These are phyloP conservation scores for Sebastiscus tertius DNA, from an alignment of 2,797 vertebrate genomes.

Conservation along the genomic window DNA sequence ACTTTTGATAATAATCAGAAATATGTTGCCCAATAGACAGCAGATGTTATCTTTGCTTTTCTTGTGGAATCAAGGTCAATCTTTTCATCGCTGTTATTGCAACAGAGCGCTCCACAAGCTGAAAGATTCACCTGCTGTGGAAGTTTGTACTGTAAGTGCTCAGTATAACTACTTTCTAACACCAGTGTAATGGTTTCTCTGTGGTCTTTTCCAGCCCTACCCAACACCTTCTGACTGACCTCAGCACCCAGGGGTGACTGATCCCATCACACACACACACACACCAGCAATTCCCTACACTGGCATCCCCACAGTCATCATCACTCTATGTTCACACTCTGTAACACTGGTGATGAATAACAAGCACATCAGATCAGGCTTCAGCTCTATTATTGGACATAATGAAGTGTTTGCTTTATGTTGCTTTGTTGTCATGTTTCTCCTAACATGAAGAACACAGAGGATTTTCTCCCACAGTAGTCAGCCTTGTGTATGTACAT, in stretches of 20 bases:
- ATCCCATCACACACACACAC: conserved; percentile 33
- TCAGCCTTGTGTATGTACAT: not conserved
- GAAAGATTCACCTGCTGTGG: not conserved
- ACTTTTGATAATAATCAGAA: not conserved
- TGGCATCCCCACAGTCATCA: not conserved
- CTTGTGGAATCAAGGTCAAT: not conserved
- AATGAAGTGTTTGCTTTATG: conserved; percentile 12
- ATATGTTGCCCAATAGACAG: not conserved
- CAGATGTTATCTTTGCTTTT: not conserved
- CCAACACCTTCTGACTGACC: conserved; percentile 6
- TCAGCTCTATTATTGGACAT: not conserved
- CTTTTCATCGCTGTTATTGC: not conserved
- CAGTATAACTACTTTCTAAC: not conserved
- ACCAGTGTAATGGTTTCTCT: conserved; percentile 12
- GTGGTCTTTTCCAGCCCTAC: not conserved
- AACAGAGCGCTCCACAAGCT: not conserved
- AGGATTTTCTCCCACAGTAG: not conserved
- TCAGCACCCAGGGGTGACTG: conserved; percentile 34
- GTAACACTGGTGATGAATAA: not conserved
- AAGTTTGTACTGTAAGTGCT: not conserved
- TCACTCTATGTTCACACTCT: not conserved
- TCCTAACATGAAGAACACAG: not conserved
- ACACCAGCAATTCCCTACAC: not conserved
- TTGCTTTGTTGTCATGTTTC: conserved; percentile 16
- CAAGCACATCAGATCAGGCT: not conserved